Evolutionary conservation across 1,140 invertebrate species (phyloP), one percentile per base, ranked within the genome.

Genomic region (Drosophila sp.): DNA sequence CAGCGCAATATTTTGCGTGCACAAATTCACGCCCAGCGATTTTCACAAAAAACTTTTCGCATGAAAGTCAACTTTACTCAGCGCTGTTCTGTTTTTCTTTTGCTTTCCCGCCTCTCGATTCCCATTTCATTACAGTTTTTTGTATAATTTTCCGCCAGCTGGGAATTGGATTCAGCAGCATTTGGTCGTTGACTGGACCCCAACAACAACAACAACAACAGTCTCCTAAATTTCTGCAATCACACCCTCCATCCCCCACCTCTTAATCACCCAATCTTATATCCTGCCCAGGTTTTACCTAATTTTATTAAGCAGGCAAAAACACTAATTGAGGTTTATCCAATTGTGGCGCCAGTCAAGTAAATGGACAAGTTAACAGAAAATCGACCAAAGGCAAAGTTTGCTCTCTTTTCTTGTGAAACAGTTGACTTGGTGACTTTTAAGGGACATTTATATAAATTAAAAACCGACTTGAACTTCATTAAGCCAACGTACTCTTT

Each of bases 291-390:
- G 71, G 38, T 70, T 74, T 72, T 72, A 69, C 59, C 61, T 82
- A 79, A 89, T 89, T 89, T 89, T 76, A 89, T 89, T 80, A 79
- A 72, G 53, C 73, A 48, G 56, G 25, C 67, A 45, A 69, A 78
- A 75, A 79, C 71, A 75, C 83, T 89, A 89, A 89, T 89, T 89
- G 83, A 63, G 80, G 84, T 80, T 75, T 81, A 89, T 89, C 76
- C 78, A 89, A 89, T 89, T 89, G 76, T 40, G 61, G 41, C 53
- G 56, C 43, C 43, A 56, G 46, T 46, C 61, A 46, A 45, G 13
- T 38, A 46, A 64, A 59, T 45, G 29, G 21, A 36, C 57, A 72
- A 50, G 18, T 14, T 64, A 56, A 38, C 51, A n/a, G 25, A 29
- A 62, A 63, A 13, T 38, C 36, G 9, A 7, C 57, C 11, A 46